Percentiles rank a stretch among this genome's conserved stretches.
Conservation (phyloP, 2,797 vertebrate species). For the Anabacerthia variegaticeps region DNA sequence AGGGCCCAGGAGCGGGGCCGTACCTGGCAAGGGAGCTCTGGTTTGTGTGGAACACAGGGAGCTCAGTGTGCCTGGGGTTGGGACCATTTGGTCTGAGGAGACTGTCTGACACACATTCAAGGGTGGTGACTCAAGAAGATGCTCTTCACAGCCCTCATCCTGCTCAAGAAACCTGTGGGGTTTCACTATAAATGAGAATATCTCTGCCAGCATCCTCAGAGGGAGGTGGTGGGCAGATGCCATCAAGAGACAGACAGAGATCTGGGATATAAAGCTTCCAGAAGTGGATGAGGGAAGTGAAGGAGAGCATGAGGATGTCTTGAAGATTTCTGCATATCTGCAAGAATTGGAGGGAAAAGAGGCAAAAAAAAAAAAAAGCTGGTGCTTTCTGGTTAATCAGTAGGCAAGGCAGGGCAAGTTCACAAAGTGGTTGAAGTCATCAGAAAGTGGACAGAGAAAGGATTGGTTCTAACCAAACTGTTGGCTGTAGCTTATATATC, state of each 20-base stretch:
- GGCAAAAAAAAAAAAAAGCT: neutral
- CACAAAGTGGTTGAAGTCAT: neutral
- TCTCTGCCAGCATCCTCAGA: neutral
- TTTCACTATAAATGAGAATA: neutral
- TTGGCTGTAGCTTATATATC: neutral
- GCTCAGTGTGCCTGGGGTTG: accelerated
- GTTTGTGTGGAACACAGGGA: neutral
- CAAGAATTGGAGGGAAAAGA: neutral
- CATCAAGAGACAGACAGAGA: neutral
- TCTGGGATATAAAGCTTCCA: neutral
- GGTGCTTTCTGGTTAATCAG: neutral
- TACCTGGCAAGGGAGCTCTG: neutral
- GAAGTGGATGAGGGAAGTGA: neutral
- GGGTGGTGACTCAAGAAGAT: neutral
- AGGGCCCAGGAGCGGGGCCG: neutral
- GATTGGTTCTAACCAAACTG: neutral
- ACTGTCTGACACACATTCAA: neutral
- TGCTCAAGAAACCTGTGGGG: neutral
- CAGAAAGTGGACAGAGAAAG: neutral
- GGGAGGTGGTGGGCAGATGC: neutral
- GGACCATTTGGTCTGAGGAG: neutral
- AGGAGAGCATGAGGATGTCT: neutral
- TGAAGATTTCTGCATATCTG: neutral
- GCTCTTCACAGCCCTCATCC: neutral
- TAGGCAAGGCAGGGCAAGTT: neutral